These are phyloP conservation scores for Drosophila seguyi DNA, from an alignment of 1,140 invertebrate genomes.

Conservation along the genomic window DNA sequence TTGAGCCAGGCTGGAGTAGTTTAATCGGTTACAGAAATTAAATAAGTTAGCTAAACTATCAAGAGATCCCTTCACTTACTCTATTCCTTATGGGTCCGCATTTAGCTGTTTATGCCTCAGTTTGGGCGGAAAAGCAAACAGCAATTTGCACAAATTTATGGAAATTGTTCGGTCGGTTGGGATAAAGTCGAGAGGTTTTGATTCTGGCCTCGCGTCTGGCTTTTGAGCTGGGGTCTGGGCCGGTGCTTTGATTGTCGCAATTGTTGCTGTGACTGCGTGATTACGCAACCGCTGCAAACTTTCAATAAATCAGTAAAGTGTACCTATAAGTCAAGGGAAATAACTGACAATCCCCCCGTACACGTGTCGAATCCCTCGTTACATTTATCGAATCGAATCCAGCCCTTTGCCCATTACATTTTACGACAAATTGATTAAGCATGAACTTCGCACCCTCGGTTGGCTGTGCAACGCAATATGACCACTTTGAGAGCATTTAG, in stretches of 20 bases:
- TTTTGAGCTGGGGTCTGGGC: not conserved
- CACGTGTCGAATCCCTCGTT: slow-evolving; percentile 68
- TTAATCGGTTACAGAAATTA: not conserved
- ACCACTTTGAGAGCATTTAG: slow-evolving; percentile 80
- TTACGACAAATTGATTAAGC: slow-evolving; percentile 85
- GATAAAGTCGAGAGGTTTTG: slow-evolving; percentile 27
- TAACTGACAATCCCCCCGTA: slow-evolving; percentile 34
- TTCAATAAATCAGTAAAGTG: slow-evolving; percentile 31
- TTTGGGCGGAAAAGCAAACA: slow-evolving; percentile 5
- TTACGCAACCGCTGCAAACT: slow-evolving; percentile 66
- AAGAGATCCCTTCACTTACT: not conserved
- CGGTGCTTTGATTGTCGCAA: slow-evolving; percentile 60
- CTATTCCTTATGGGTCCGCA: slow-evolving; percentile 5
- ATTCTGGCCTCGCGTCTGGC: slow-evolving; percentile 5
- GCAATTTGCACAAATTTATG: slow-evolving; percentile 80
- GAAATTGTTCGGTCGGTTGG: slow-evolving; percentile 64
- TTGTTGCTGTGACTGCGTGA: slow-evolving; percentile 72
- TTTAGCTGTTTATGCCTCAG: slow-evolving; percentile 26
- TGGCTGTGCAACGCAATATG: slow-evolving; percentile 44
- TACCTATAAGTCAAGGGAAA: slow-evolving; percentile 53
- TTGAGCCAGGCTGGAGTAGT: not conserved
- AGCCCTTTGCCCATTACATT: slow-evolving; percentile 75
- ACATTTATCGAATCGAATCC: slow-evolving; percentile 61
- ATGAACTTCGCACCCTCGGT: slow-evolving; percentile 73
- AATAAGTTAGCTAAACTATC: not conserved